Base-by-base conservation (phyloP, 2,888 invertebrate genomes). In the Ophioninae sp. region DNA sequence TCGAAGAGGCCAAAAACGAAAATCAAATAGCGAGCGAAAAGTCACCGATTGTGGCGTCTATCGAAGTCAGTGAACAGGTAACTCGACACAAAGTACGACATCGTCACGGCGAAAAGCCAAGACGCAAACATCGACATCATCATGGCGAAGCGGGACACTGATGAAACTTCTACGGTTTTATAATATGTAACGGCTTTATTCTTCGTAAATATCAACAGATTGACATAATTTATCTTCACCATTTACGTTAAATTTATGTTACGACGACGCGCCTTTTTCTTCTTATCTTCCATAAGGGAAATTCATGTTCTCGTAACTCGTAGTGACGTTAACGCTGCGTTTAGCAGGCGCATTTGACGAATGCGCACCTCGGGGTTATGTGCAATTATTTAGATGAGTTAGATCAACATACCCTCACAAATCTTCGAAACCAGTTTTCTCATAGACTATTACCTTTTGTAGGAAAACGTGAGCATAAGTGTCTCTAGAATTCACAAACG, bases 81-180 rank as follows among this genome's bases (percentile, higher is more conserved):
- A 88, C 88, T 0, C 87, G 81, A 3, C 91, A 90, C 68, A 90
- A 88, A 74, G 87, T 84, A 23, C 89, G 91, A 9, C 91, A 91
- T 81, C 91, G 90, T 83, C 91, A 91, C 30, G 91, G 90, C 0
- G 87, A 87, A 9, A 84, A 74, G 51, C 63, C 30, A 1, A 39
- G 81, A 37, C 75, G 67, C 67, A 65, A 78, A 41, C 68, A 77
- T 13, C 81, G 41, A 72, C 77, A 58, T 51, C 56, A 51, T 72
- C 44, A 59, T 39, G 51, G 44, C 75, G 30, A 61, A 63, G 13
- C 61, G 17, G 71, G 22, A 59, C 59, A 59, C 13, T 72, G 39
- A 72, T 41, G 3, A 51, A 17, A 23, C 44, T 68, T 30, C 30
- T 0, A 51, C 51, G 17, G 51, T 51, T 51, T 51, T 5, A 10